Percentiles rank a stretch among this genome's conserved stretches.
These are phyloP conservation scores for Anthopleura sola DNA, from an alignment of 64 coral and sea anemone species.

Conservation along the genomic window DNA sequence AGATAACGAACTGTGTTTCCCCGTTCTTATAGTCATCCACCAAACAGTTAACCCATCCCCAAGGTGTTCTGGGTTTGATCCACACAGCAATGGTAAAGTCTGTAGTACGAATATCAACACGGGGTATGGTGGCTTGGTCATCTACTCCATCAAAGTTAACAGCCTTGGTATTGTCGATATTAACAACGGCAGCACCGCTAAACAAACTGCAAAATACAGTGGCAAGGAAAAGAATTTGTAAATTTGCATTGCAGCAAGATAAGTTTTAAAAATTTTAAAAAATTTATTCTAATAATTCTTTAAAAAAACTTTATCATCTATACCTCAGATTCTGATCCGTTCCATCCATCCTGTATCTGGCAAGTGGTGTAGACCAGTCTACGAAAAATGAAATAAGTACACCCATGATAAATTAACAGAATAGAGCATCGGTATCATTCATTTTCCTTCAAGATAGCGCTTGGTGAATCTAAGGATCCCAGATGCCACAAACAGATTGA, in stretches of 20 bases:
- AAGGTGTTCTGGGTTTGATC: not conserved
- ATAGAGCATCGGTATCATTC: too few relatives aligned
- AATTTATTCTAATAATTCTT: too few relatives aligned
- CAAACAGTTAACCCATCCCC: not conserved
- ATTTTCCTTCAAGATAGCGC: too few relatives aligned
- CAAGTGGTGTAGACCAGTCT: too few relatives aligned
- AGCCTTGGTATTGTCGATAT: not conserved
- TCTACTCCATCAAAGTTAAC: not conserved
- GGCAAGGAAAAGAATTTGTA: not conserved
- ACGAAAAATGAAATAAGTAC: too few relatives aligned
- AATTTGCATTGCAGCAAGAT: not conserved
- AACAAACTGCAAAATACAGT: not conserved
- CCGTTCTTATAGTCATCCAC: not conserved
- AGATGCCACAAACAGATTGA: too few relatives aligned
- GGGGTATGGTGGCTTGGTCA: not conserved
- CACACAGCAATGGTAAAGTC: constrained; percentile 1
- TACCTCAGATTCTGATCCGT: too few relatives aligned
- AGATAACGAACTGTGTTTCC: not conserved
- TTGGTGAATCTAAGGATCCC: too few relatives aligned
- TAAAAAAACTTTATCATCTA: too few relatives aligned
- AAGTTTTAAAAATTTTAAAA: not conserved
- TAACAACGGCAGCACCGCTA: not conserved
- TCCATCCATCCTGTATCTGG: too few relatives aligned
- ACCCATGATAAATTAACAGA: too few relatives aligned
- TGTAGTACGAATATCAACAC: not conserved